Evolutionary conservation across 2,888 invertebrate species (phyloP).

Genomic region (Spatulosminthurus flaviceps): DNA sequence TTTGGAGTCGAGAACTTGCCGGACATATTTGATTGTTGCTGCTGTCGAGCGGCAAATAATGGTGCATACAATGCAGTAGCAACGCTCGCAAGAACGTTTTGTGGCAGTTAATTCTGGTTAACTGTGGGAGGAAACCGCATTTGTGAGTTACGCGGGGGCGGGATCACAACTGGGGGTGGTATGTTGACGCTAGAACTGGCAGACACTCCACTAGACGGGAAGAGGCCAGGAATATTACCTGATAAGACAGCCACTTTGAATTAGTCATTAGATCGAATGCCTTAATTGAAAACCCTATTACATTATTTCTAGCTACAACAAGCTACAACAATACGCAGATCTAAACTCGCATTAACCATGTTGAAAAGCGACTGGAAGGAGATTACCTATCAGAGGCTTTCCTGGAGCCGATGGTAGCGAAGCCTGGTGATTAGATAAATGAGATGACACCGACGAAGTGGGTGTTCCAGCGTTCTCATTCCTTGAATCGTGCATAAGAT

Average conservation of each 20-base stretch:
- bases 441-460: slow-evolving; percentile 20
- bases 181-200: slow-evolving; percentile 29
- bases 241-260: too few relatives aligned
- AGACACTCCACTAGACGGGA: slow-evolving; percentile 43
- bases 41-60: slow-evolving; percentile 54
- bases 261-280: too few relatives aligned
- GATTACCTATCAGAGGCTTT: slow-evolving; percentile 50
- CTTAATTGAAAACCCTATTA: too few relatives aligned
- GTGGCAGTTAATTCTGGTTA: slow-evolving; percentile 50
- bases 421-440: slow-evolving; percentile 32
- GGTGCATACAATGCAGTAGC: slow-evolving; percentile 58
- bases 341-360: too few relatives aligned
- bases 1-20: slow-evolving; percentile 66
- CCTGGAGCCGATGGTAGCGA: slow-evolving; percentile 7
- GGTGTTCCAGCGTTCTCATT: slow-evolving; percentile 31
- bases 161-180: slow-evolving; percentile 52
- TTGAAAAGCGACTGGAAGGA: too few relatives aligned
- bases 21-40: slow-evolving; percentile 65
- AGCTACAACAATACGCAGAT: too few relatives aligned
- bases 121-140: slow-evolving; percentile 41
- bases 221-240: slow-evolving; percentile 56
- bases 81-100: slow-evolving; percentile 58
- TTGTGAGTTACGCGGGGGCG: slow-evolving; percentile 51
- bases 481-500: slow-evolving; percentile 3
- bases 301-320: too few relatives aligned